These are phyloP conservation scores for Ricordea florida DNA, from an alignment of 92 coral and sea anemone species.

Conservation along the genomic window DNA sequence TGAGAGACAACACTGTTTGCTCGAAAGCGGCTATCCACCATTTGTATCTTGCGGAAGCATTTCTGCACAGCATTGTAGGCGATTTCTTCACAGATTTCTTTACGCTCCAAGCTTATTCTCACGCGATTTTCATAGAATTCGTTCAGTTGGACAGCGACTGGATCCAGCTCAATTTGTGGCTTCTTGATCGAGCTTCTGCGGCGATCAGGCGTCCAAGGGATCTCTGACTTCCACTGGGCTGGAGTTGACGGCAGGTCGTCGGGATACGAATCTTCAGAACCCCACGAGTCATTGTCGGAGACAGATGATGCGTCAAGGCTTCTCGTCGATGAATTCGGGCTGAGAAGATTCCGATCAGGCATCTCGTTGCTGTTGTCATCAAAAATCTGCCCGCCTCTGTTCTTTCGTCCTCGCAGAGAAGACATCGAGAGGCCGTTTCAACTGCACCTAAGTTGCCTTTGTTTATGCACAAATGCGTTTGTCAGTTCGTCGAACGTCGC, in stretches of 20 bases:
- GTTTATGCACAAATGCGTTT: conserved; percentile 13
- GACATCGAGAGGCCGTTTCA: conserved; percentile 3
- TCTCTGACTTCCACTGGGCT: conserved; percentile 63
- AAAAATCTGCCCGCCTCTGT: conserved; percentile 22
- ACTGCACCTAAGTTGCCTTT: neutral
- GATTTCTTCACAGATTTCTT: conserved; percentile 97
- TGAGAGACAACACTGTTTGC: conserved; percentile 94
- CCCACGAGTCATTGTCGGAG: conserved; percentile 77
- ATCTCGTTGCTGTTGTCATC: conserved; percentile 33
- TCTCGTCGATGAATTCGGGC: conserved; percentile 35
- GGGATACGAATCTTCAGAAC: conserved; percentile 57
- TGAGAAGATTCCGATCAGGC: conserved; percentile 15
- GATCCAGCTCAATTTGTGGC: conserved; percentile 85
- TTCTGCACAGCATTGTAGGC: conserved; percentile 91
- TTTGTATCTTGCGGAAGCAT: conserved; percentile 90
- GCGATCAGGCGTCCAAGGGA: conserved; percentile 67
- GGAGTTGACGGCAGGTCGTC: conserved; percentile 43
- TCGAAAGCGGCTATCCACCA: conserved; percentile 94
- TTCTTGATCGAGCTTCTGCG: conserved; percentile 86
- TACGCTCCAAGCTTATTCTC: conserved; percentile 87
- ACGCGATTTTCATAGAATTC: conserved; percentile 98
- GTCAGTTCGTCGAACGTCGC: conserved; percentile 21
- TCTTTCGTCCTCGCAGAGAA: conserved; percentile 4
- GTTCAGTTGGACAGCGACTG: conserved; percentile 83
- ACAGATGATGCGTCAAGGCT: conserved; percentile 35